Evolutionary conservation across 30 jellyfish, hydroid and myxozoan genomes (phyloP).

Genomic region (Catostylus mosaicus): DNA sequence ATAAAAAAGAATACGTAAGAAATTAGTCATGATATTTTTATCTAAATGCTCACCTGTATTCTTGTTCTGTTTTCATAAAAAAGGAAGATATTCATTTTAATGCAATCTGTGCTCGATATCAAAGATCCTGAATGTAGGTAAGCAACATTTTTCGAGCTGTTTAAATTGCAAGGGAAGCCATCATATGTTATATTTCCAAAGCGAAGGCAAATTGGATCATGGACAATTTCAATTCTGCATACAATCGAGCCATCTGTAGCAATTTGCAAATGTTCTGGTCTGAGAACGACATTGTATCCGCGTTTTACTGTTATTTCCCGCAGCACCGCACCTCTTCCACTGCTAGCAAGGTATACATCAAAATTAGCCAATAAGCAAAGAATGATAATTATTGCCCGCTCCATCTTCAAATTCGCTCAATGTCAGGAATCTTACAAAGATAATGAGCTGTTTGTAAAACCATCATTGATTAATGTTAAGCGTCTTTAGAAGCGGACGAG

Average conservation of each 20-base stretch:
- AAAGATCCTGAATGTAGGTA: slow-evolving; percentile 56
- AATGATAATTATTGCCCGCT: neutral
- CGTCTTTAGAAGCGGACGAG: slow-evolving; percentile 9
- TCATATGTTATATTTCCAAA: slow-evolving; percentile 34
- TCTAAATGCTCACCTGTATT: slow-evolving; percentile 42
- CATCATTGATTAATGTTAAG: slow-evolving; percentile 7
- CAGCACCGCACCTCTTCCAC: neutral
- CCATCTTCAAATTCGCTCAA: neutral
- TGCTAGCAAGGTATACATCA: neutral
- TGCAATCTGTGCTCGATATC: slow-evolving; percentile 41
- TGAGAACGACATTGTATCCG: slow-evolving; percentile 22
- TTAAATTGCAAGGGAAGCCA: slow-evolving; percentile 20
- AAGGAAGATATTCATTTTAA: slow-evolving; percentile 39
- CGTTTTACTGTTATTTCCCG: slow-evolving; percentile 13
- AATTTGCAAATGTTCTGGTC: neutral
- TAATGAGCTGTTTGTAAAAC: neutral
- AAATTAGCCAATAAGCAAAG: neutral
- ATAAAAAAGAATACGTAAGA: too few relatives aligned
- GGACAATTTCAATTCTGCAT: slow-evolving; percentile 51
- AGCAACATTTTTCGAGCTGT: neutral
- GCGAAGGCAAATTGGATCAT: slow-evolving; percentile 73
- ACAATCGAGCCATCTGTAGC: slow-evolving; percentile 23
- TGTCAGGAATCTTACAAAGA: neutral
- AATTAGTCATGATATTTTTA: too few relatives aligned
- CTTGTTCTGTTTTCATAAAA: slow-evolving; percentile 40